Base-by-base conservation (phyloP, 2,797 vertebrate species). In the Coregonus suidteri region DNA sequence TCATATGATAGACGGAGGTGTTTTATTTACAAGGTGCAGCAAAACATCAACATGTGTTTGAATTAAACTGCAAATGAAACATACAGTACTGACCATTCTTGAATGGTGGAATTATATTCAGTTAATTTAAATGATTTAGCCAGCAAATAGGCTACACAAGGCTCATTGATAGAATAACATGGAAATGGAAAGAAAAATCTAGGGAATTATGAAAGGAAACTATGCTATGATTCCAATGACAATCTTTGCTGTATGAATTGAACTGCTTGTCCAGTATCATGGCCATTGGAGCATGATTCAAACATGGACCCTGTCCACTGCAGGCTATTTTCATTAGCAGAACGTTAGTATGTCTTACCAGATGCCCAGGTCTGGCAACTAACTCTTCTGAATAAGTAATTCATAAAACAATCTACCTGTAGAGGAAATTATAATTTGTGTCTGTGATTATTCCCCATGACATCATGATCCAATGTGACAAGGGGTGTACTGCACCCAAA, bases 1-100 rank as follows among this genome's bases (percentile, higher is more conserved):
- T 80, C 16, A 35, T 51, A 65, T 72, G 62, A 68, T 30, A 6
- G 31, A 71, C 59, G 9, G 41, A 52, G 75, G 65, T 52, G 59
- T 47, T 71, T 72, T 65, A 54, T 77, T 77, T 30, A 34, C 25
- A 31, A 7, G 31, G 7, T 14, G 16, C 30, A 69, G 47, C 4
- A 54, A 56, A 68, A 68, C 34, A 34, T 68, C 31, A 34, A 18
- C 5, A 5, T 34, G 66, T 16, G 5, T 68, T 68, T 68, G 66
- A 68, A 35, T 35, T 68, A 6, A 37, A 34, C 66, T 34, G 66
- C 66, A 68, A 37, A 14, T 31, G 34, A 68, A 68, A 37, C 59
- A 20, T 25, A 30, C 59, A 64, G 59, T 64, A 11, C 59, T 35
- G 31, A 34, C 16, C 34, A 68, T 68, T 68, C 34, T 34, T 35